Base-by-base conservation (phyloP, 1,140 invertebrate species). In the Lepidurus couesii region DNA sequence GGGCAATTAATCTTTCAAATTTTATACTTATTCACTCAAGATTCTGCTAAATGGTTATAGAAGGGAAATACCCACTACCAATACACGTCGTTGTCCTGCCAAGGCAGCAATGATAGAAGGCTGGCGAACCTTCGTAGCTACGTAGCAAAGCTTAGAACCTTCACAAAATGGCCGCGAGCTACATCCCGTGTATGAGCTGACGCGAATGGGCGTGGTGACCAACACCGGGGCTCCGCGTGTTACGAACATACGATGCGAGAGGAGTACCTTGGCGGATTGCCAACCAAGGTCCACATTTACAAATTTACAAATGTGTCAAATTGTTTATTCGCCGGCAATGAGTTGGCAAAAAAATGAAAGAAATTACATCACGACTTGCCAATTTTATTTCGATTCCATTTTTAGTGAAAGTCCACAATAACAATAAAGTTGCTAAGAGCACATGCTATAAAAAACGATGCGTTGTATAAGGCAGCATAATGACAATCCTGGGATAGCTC, bases 121-220 rank as follows among this genome's bases (percentile, higher is more conserved):
- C 16, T n/a, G 13, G 13, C 16, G 9, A 65, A 16, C 53, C 53
- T 65, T 65, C 53, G 53, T 16, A 65, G 53, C 53, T 16, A n/a
- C 53, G 53, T 65, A 65, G 53, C 5, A 47, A 47, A 47, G 45
- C 16, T 47, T 47, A 10, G 1, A 47, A 16, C 16, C 53, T 65
- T n/a, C 13, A 65, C 53, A 65, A 65, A 65, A 65, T 65, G 53
- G 53, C 53, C 53, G 53, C 53, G 6, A 65, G 53, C 53, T 65
- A 65, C 53, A 65, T n/a, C 16, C n/a, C 53, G 8, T 16, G 53
- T 65, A 65, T 65, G 21, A 21, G 53, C 21, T 65, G 53, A 65
- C 53, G n/a, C 9, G 3, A 13, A 65, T 65, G 53, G 53, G 53
- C 53, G 53, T 9, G 53, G 8, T 21, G 3, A 3, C 34, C 26